Evolutionary conservation across 2,113 vertebrate genomes (phyloP).

Genomic region (Gnathonemus echidnorhynchus): DNA sequence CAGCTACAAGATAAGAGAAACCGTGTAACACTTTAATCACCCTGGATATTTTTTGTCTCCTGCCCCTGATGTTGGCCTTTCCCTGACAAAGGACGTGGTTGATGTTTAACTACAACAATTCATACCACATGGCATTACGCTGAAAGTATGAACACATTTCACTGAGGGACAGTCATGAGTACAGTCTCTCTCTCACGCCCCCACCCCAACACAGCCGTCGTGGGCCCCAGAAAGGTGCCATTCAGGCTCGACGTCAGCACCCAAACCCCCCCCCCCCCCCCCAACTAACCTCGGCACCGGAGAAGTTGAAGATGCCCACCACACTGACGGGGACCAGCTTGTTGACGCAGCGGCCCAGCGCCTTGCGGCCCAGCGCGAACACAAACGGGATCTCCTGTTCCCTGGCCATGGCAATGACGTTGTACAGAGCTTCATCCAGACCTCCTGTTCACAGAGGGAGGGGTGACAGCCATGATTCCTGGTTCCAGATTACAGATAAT

Average conservation of each 20-base stretch:
- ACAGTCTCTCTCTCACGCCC: background rate
- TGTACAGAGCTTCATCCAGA: conserved; percentile 91
- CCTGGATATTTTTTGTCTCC: background rate
- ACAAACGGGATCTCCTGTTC: conserved; percentile 98
- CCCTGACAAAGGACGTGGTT: background rate
- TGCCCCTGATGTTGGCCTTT: background rate
- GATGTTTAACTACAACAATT: background rate
- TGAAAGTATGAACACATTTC: background rate
- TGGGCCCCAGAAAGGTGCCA: background rate
- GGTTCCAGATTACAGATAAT: background rate
- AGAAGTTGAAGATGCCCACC: conserved; percentile 95
- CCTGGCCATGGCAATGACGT: conserved; percentile 93
- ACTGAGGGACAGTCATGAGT: background rate
- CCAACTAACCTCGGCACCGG: conserved; percentile 79
- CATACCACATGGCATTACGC: background rate
- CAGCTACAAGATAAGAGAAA: background rate
- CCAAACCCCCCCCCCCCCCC: background rate
- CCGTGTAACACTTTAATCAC: background rate
- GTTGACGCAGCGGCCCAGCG: conserved; percentile 93
- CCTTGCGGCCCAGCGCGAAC: conserved; percentile 91
- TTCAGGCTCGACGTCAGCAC: background rate
- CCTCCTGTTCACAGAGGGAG: conserved; percentile 65
- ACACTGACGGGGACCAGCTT: conserved; percentile 96
- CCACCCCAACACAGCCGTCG: background rate
- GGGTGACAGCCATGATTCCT: background rate